Base-by-base conservation (phyloP, 2,888 invertebrate species). In the Agrotis exclamationis region DNA sequence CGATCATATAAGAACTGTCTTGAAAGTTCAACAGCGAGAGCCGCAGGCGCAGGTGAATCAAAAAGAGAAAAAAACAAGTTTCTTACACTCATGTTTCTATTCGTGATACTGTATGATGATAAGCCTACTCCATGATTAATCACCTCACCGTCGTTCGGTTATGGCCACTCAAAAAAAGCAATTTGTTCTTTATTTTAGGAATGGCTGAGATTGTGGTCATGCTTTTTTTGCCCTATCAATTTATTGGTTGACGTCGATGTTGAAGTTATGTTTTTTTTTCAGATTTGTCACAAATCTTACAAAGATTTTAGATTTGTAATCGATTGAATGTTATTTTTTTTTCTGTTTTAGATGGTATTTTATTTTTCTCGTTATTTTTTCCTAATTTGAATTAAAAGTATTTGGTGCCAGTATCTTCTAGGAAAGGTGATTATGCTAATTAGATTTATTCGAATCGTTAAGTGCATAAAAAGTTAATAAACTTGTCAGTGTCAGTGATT, bases 121-220 rank as follows among this genome's bases (percentile, higher is more conserved):
- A 91, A 90, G 86, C 78, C 71, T 65, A 60, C 76, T 70, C 74
- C 70, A 87, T 91, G 90, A 91, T 91, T 91, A 88, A 91, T 91
- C 86, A 83, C 83, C 76, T 68, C 70, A 71, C 80, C 77, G 79
- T 76, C 65, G 82, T 85, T 86, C 85, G 77, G 84, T 85, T 86
- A 78, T 74, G 76, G 74, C 74, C 78, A 79, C 77, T 81, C 68
- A 82, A 80, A 87, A 82, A 88, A 84, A 85, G 85, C 87, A 88
- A 91, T 91, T 91, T 91, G 91, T 91, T 87, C 85, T 85, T 85
- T 86, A 86, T 86, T 87, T 86, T 85, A 79, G 70, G 77, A 82
- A 83, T 80, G 82, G 74, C 66, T 79, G 70, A 73, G 79, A 76
- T 87, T 82, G 77, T 73, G 58, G 71, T 68, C 58, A 71, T 76